These are phyloP conservation scores for Clusia tigrina DNA, from an alignment of 2,888 invertebrate species.

Conservation along the genomic window DNA sequence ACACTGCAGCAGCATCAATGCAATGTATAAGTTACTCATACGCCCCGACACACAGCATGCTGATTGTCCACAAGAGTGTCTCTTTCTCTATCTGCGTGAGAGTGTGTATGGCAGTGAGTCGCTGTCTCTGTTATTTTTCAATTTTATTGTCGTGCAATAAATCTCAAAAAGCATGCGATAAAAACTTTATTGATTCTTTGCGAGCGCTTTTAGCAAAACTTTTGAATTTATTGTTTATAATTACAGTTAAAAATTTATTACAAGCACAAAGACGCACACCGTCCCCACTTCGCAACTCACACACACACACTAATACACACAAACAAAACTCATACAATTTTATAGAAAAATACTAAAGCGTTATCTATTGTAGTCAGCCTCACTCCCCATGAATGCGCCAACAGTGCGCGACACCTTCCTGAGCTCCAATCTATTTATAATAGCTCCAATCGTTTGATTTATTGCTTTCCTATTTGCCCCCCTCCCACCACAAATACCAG, in stretches of 20 bases:
- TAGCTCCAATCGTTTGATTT: slow-evolving; percentile 1
- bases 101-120: neutral
- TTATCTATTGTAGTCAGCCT: neutral
- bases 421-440: neutral
- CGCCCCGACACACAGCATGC: too few relatives aligned
- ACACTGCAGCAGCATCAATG: too few relatives aligned
- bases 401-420: neutral
- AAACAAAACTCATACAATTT: neutral
- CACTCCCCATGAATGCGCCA: neutral
- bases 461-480: neutral
- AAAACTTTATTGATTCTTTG: neutral
- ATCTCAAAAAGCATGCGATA: neutral
- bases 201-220: neutral
- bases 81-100: neutral
- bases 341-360: neutral
- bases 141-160: slow-evolving; percentile 3
- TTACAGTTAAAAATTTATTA: neutral
- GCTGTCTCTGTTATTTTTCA: neutral
- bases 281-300: too few relatives aligned
- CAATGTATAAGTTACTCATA: too few relatives aligned
- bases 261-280: too few relatives aligned
- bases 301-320: too few relatives aligned
- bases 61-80: too few relatives aligned
- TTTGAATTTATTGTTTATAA: slow-evolving; percentile 9
- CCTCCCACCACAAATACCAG: neutral